Evolutionary conservation across 2,888 invertebrate genomes (phyloP), one percentile per base, ranked within the genome.

Genomic region (Agriopis aurantiaria): DNA sequence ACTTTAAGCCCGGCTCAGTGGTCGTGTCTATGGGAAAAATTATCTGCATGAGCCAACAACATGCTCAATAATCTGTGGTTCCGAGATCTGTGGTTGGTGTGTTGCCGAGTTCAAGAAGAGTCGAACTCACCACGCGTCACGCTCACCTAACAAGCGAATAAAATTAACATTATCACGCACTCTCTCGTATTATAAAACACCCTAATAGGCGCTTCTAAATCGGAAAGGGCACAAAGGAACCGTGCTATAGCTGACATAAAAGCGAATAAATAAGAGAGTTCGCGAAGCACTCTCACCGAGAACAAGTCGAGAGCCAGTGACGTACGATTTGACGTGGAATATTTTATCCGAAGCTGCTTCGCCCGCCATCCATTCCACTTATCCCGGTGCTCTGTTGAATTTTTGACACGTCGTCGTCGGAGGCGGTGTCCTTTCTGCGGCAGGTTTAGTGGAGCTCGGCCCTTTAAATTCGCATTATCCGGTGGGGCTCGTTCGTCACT

Each of bases 311-410:
- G 90, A 90, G 89, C 90, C 89, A 81, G 90, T 93, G 94, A 94
- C 92, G 90, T 94, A 94, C 92, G 93, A 90, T 93, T 92, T 92
- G 92, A 92, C 89, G 88, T 87, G 88, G 91, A 93, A 93, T 94
- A 92, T 93, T 94, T 93, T 93, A 94, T 91, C 90, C 87, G 86
- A 85, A 83, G 78, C 85, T 84, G 84, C 88, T 88, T 85, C 87
- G 84, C 84, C 80, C 86, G 87, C 90, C 91, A 93, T 94, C 90
- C 88, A 92, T 94, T 93, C 92, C 93, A 93, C 94, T 94, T 94
- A 93, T 90, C 91, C 91, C 85, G 84, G 87, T 86, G 85, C 88
- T 91, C 89, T 88, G 90, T 90, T 92, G 92, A 93, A 93, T 93
- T 93, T 94, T 93, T 93, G 94, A 93, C 92, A 92, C 88, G 88